Percentiles rank a stretch among this genome's conserved stretches.
Conservation (phyloP, 2,888 invertebrate genomes). For the Furcula furcula region DNA sequence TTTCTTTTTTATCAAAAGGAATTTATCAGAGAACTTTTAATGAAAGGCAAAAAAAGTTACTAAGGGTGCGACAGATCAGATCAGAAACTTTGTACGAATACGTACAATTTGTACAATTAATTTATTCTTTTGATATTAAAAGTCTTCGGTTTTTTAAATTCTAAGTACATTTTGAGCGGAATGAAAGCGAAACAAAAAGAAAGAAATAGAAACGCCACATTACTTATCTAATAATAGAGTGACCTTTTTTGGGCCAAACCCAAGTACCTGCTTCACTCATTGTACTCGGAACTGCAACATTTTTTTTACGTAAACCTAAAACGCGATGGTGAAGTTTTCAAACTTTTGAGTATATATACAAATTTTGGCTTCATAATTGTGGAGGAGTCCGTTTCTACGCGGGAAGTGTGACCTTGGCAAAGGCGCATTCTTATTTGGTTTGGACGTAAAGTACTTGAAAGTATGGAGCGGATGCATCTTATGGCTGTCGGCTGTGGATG, state of each 20-base stretch:
- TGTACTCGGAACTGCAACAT: too few species aligned
- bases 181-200: too few species aligned
- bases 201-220: too few species aligned
- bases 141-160: too few species aligned
- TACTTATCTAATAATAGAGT: too few species aligned
- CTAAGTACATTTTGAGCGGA: too few species aligned
- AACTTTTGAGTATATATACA: slow-evolving; percentile 27
- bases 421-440: slow-evolving; percentile 47
- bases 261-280: slow-evolving; percentile 17
- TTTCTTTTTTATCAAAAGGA: slow-evolving; percentile 9
- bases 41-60: slow-evolving; percentile 2
- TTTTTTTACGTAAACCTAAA: slow-evolving; percentile 57
- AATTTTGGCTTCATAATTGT: slow-evolving; percentile 5
- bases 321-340: slow-evolving; percentile 52
- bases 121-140: too few species aligned
- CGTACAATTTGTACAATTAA: too few species aligned
- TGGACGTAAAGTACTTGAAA: slow-evolving; percentile 54
- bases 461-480: slow-evolving; percentile 57
- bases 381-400: slow-evolving; percentile 73
- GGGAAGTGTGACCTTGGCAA: slow-evolving; percentile 45
- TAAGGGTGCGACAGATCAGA: neutral
- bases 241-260: too few species aligned
- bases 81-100: too few species aligned
- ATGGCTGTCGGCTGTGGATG: slow-evolving; percentile 49
- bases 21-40: slow-evolving; percentile 13